These are phyloP conservation scores for Philonicus albiceps DNA, from an alignment of 2,888 invertebrate genomes.

Conservation along the genomic window DNA sequence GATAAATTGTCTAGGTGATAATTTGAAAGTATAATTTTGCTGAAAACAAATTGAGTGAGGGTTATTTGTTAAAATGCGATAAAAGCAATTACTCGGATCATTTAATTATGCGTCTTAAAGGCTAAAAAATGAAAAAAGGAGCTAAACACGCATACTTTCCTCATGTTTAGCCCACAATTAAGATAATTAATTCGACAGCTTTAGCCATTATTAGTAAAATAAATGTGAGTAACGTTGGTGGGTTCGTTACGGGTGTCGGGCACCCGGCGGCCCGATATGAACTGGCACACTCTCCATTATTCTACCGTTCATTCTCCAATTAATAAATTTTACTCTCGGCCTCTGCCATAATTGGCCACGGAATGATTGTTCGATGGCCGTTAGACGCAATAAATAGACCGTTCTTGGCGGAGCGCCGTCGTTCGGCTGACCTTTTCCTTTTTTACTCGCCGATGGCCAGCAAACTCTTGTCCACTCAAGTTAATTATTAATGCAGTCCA, in stretches of 20 bases:
- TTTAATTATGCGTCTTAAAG: not conserved
- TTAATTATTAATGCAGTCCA: not conserved
- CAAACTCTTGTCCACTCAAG: not conserved
- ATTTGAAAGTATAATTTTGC: not conserved
- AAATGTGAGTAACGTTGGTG: not conserved
- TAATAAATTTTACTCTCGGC: constrained; percentile 21
- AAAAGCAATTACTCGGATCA: not conserved
- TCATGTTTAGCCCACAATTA: not conserved
- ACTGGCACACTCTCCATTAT: not conserved
- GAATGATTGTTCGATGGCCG: not conserved
- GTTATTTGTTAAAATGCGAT: not conserved
- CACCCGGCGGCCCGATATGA: not conserved
- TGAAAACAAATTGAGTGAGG: not conserved
- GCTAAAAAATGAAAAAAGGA: not conserved
- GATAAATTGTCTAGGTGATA: not conserved
- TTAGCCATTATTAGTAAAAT: constrained; percentile 2
- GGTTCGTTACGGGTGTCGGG: not conserved
- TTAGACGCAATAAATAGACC: not conserved
- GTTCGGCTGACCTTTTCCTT: not conserved
- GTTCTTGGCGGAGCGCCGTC: not conserved
- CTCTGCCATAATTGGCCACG: constrained; percentile 22
- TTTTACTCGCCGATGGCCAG: not conserved
- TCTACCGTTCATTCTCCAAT: not conserved
- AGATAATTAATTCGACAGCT: not conserved
- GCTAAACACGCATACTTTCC: not conserved